phyloP scores from a whole-genome alignment of 2,888 invertebrate genomes.

The Branchellion lobata region DNA sequence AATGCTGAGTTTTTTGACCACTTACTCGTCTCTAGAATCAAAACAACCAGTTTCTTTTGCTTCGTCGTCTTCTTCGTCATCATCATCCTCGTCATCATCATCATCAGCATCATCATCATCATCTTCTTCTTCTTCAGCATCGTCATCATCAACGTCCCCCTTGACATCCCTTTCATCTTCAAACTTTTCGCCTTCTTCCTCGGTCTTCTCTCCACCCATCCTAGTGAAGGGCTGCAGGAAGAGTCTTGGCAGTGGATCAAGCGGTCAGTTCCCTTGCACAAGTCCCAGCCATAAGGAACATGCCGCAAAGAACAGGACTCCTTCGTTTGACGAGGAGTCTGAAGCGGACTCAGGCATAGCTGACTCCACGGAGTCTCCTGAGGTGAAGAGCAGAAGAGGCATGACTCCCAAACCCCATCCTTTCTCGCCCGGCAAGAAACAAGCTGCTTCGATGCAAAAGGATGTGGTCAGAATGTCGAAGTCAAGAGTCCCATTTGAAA shows the following conservation, averaged over 20 bases:
- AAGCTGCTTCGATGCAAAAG: neutral
- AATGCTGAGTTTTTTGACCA: no score
- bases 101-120: no score
- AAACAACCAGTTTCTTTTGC: no score
- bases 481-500: neutral
- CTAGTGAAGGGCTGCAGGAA: no score
- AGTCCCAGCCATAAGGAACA: neutral
- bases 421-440: no score
- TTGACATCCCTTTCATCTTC: neutral
- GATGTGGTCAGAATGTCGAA: neutral
- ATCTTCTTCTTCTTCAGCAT: neutral
- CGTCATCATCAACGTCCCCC: no score
- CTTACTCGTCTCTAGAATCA: no score
- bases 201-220: neutral
- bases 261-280: neutral
- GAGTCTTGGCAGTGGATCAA: no score
- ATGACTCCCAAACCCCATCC: neutral
- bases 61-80: no score
- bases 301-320: neutral
- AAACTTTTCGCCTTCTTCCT: neutral
- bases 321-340: neutral
- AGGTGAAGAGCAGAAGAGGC: neutral
- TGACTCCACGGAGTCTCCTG: constrained; percentile 4
- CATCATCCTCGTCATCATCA: no score
- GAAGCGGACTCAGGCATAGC: constrained; percentile 11